Conservation (phyloP, 2,113 vertebrate genomes). For the Synodontis membranacea region DNA sequence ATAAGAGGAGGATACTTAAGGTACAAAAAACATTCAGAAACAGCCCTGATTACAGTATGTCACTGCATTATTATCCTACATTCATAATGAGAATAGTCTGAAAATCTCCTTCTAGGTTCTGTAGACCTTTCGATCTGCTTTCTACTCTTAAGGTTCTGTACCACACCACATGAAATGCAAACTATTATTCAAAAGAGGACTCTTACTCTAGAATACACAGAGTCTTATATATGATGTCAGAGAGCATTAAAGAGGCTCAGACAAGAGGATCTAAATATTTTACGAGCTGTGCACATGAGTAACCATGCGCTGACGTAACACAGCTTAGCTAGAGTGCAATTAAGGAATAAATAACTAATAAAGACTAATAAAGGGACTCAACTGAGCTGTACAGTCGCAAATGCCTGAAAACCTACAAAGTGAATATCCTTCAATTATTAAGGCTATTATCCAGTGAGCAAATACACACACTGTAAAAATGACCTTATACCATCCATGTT, state of each 20-base stretch:
- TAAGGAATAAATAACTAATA: background rate
- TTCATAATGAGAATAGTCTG: background rate
- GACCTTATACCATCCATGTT: background rate
- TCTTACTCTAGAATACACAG: background rate
- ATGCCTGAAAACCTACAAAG: background rate
- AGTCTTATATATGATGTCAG: background rate
- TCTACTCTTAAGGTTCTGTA: background rate
- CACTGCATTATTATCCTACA: background rate
- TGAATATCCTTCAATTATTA: background rate
- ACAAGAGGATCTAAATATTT: constrained; percentile 5
- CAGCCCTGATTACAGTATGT: background rate
- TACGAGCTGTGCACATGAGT: background rate
- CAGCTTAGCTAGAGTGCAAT: constrained; percentile 1
- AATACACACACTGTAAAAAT: background rate
- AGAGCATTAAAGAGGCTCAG: background rate
- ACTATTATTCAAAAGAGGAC: background rate
- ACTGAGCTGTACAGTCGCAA: background rate
- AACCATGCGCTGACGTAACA: background rate
- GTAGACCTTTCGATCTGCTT: background rate
- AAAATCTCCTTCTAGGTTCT: background rate
- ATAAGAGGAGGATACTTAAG: background rate
- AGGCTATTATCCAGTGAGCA: background rate
- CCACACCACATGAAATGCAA: background rate
- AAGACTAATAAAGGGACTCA: background rate
- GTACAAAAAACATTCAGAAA: background rate